phyloP scores from a whole-genome alignment of 2,797 vertebrate genomes.

The Lindbergichthys nudifrons region DNA sequence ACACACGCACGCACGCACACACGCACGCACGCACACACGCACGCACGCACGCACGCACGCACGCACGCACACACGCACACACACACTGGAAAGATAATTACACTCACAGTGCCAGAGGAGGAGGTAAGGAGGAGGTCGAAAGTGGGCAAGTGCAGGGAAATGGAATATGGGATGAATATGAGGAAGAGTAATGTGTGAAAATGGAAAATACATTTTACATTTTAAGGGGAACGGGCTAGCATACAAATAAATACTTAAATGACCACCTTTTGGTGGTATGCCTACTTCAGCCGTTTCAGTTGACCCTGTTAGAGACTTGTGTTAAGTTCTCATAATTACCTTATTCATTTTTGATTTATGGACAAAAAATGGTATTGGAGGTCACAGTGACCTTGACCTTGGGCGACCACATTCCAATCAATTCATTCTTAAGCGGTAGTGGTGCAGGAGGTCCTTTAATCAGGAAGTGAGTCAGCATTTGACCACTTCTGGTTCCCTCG shows the following conservation, averaged over 20 bases:
- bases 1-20: conserved; percentile 10
- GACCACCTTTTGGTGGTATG: no score
- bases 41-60: neutral
- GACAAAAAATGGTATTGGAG: no score
- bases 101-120: conserved; percentile 21
- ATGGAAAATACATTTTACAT: neutral
- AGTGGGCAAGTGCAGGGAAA: neutral
- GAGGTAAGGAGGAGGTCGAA: conserved; percentile 42
- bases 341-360: no score
- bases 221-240: accelerated
- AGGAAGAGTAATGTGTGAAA: neutral
- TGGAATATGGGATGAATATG: neutral
- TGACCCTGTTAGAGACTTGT: no score
- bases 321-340: no score
- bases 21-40: conserved; percentile 9
- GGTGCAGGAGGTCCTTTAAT: no score
- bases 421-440: no score
- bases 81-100: neutral
- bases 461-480: no score
- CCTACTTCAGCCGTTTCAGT: no score
- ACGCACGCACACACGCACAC: neutral
- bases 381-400: no score
- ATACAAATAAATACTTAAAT: neutral
- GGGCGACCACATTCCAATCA: no score
- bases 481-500: no score